These are phyloP conservation scores for Creontiades dilutus DNA, from an alignment of 2,888 invertebrate species.

Conservation along the genomic window DNA sequence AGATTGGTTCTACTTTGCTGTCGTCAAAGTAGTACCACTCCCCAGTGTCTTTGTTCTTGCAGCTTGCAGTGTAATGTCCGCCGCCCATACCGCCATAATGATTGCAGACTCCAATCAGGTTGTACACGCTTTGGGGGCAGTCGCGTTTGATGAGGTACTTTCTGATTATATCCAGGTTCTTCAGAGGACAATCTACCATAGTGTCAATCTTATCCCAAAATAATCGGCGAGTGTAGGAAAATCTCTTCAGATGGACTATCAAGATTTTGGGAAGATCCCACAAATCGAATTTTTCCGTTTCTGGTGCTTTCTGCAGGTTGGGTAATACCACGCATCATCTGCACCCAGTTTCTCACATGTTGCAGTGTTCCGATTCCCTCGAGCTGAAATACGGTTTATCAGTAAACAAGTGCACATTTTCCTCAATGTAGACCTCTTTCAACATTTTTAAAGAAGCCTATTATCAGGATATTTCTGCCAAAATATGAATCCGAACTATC, in stretches of 20 bases:
- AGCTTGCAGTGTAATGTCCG: conserved; percentile 80
- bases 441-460: conserved; percentile 63
- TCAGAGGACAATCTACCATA: conserved; percentile 78
- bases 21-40: conserved; percentile 81
- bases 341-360: conserved; percentile 81
- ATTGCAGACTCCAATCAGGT: conserved; percentile 81
- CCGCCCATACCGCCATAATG: conserved; percentile 80
- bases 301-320: conserved; percentile 81
- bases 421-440: conserved; percentile 51
- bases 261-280: conserved; percentile 82
- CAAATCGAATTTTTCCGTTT: conserved; percentile 82
- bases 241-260: conserved; percentile 82
- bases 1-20: conserved; percentile 78
- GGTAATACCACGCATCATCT: conserved; percentile 81
- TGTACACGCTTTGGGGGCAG: conserved; percentile 78
- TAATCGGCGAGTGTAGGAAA: conserved; percentile 81
- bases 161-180: conserved; percentile 79
- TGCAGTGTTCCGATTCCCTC: conserved; percentile 77
- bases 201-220: conserved; percentile 82
- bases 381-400: conserved; percentile 45
- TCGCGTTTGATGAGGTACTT: conserved; percentile 79
- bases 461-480: conserved; percentile 31
- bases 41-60: conserved; percentile 79
- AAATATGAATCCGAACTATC: conserved; percentile 5
- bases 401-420: neutral